These are phyloP conservation scores for Limenitis camilla DNA, from an alignment of 2,888 invertebrate genomes.

Conservation along the genomic window DNA sequence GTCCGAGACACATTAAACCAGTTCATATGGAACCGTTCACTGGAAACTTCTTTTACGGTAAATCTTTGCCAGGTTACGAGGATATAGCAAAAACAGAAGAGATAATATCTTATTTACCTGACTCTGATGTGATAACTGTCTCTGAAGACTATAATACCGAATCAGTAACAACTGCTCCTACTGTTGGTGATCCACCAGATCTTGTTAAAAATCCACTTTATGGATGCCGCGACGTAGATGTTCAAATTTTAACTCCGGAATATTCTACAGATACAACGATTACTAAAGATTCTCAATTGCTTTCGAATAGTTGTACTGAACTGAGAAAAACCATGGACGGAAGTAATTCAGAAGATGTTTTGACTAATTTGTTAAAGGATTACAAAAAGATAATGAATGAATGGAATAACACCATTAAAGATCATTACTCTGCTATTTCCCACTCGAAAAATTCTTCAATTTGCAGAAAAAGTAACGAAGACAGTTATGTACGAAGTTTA, in stretches of 20 bases:
- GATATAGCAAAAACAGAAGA: conserved; percentile 54
- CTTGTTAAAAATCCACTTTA: conserved; percentile 61
- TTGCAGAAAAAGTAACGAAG: conserved; percentile 46
- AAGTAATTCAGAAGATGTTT: conserved; percentile 41
- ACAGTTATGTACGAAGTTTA: conserved; percentile 52
- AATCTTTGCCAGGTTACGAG: conserved; percentile 58
- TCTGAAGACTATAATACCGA: conserved; percentile 59
- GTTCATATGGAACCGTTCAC: conserved; percentile 62
- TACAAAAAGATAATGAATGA: conserved; percentile 68
- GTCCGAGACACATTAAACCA: conserved; percentile 51
- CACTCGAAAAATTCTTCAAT: conserved; percentile 43
- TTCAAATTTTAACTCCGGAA: conserved; percentile 45
- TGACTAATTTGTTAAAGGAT: conserved; percentile 54
- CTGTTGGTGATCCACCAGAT: conserved; percentile 56
- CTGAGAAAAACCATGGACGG: conserved; percentile 52
- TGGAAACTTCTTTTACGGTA: conserved; percentile 69
- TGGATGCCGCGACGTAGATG: conserved; percentile 51
- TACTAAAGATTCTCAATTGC: conserved; percentile 58
- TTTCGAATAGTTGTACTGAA: conserved; percentile 62
- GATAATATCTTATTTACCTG: conserved; percentile 60
- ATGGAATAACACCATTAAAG: conserved; percentile 62
- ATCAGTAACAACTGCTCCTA: conserved; percentile 51
- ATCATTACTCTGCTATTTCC: conserved; percentile 51
- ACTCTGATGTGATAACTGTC: conserved; percentile 58
- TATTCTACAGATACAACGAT: conserved; percentile 42